Conservation (phyloP, 2,113 vertebrate species). For the Myodes glareolus region DNA sequence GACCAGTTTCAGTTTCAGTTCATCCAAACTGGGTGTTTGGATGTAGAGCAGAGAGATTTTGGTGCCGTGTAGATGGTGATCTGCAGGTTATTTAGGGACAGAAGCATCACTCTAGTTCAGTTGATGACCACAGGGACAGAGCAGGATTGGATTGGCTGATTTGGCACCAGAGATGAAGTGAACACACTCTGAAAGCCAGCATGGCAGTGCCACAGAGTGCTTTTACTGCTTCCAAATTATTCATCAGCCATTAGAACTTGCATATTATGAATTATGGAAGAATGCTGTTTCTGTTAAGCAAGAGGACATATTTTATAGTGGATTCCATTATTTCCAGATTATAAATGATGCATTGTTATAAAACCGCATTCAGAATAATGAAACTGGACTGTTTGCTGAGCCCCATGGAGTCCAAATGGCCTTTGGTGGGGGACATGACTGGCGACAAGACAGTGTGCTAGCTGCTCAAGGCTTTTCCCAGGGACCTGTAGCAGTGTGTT, state of each 20-base stretch:
- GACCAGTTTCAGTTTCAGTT: not conserved
- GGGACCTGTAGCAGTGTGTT: not conserved
- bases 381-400: not conserved
- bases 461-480: rapidly evolving
- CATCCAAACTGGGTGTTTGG: conserved; percentile 33
- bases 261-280: conserved; percentile 74
- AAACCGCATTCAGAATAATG: not conserved
- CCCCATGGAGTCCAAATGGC: not conserved
- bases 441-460: rapidly evolving
- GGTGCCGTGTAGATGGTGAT: rapidly evolving
- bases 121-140: not conserved
- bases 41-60: not conserved
- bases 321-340: conserved; percentile 7
- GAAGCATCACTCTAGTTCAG: not conserved
- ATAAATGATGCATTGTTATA: not conserved
- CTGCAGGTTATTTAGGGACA: not conserved
- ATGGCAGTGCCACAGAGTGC: not conserved
- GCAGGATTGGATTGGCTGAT: not conserved
- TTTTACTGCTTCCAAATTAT: conserved; percentile 70
- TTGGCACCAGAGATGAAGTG: not conserved
- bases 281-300: conserved; percentile 65
- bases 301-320: conserved; percentile 3
- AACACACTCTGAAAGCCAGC: not conserved
- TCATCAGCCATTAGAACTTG: conserved; percentile 66
- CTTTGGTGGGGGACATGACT: not conserved